Base-by-base conservation (phyloP, 2,888 invertebrate genomes). In the Cheiracanthium punctorium region DNA sequence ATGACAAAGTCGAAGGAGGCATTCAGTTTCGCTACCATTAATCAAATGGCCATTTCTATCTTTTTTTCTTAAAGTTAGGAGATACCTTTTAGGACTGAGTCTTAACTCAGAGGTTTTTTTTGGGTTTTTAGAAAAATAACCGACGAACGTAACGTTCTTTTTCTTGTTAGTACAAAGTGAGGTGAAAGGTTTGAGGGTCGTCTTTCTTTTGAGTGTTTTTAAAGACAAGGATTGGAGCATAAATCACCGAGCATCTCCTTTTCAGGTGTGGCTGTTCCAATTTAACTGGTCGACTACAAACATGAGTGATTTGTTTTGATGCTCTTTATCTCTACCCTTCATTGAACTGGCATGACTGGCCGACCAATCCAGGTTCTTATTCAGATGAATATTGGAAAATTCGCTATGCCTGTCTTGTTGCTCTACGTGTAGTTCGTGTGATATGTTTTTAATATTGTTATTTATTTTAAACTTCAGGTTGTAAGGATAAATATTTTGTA, bases 111-210 rank as follows among this genome's bases (percentile, higher is more conserved):
- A 72, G 76, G 82, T 29, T 70, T 48, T 84, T 82, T 84, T 77
- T 73, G 72, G 73, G 77, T 84, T 79, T 82, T 84, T 79, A 65
- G 32, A 73, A 72, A 84, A 84, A 84, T 7, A 41, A 69, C 30
- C n/a, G 48, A 41, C 65, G 72, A 82, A 82, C 77, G 76, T 82
- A 82, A 77, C 82, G 82, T 64, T 43, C 67, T 74, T 80, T 82
- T 76, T 76, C 71, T 76, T 76, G 41, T 64, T 33, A 48, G 29
- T 70, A 32, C 70, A 70, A 70, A 70, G 75, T 65, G 29, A 82
- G 82, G 82, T 82, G 82, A 82, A 77, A 82, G 82, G 82, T 81
- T 74, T 73, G 74, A 81, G 82, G 75, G 76, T 82, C 77, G 82
- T 48, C 20, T 41, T 32, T 43, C 67, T 67, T 41, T 75, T 24